Percentiles rank a stretch among this genome's conserved stretches.
These are phyloP conservation scores for Ophioninae sp. DNA, from an alignment of 2,888 invertebrate species.

Conservation along the genomic window DNA sequence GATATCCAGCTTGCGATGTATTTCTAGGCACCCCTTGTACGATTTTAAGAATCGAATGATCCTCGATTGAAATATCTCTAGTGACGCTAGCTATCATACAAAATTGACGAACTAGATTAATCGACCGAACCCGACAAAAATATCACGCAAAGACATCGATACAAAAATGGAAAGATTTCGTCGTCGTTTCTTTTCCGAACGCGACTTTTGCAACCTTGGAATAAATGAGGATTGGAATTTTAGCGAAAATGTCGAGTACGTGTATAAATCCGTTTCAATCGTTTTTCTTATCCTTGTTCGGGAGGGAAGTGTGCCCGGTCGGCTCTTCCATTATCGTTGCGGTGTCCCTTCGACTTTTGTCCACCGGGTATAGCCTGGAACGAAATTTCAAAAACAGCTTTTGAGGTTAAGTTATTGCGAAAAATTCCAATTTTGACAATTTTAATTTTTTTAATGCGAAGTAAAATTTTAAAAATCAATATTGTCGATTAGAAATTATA, in stretches of 20 bases:
- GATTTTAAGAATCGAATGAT: not conserved
- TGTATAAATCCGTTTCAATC: conserved; percentile 26
- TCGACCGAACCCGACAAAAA: not conserved
- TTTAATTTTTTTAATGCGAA: too few relatives aligned
- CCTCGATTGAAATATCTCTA: not conserved
- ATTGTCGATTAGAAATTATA: too few relatives aligned
- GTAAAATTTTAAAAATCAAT: too few relatives aligned
- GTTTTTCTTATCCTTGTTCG: conserved; percentile 56
- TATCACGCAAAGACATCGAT: not conserved
- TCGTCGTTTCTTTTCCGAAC: not conserved
- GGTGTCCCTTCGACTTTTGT: conserved; percentile 91
- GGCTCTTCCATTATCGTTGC: conserved; percentile 83
- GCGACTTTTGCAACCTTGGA: not conserved
- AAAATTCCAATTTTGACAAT: too few relatives aligned
- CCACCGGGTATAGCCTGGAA: conserved; percentile 95
- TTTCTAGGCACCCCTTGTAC: not conserved
- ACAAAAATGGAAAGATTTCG: not conserved
- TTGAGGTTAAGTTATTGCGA: not conserved
- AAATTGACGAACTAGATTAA: not conserved
- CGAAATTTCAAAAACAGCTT: not conserved
- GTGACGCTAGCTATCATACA: not conserved
- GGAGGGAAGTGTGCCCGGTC: conserved; percentile 37
- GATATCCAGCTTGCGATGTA: not conserved
- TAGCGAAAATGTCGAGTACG: not conserved
- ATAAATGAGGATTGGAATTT: not conserved